Base-by-base conservation (phyloP, 2,113 vertebrate species). In the Bagarius yarrelli region DNA sequence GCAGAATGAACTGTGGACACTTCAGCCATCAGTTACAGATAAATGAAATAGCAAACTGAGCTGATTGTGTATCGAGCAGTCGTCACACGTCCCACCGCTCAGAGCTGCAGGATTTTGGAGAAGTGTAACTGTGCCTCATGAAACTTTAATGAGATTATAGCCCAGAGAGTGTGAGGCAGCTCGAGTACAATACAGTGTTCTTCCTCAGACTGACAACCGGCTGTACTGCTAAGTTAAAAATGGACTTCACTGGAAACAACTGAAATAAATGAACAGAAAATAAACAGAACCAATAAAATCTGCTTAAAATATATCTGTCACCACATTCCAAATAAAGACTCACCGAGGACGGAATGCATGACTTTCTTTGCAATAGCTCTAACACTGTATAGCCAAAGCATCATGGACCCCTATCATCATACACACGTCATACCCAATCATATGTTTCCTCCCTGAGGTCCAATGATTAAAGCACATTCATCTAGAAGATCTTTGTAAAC, bases 221-320 rank as follows among this genome's bases (percentile, higher is more conserved):
- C n/a, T 15, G 19, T 34, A 55, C 25, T n/a, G 63, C 60, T 76
- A 32, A 79, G 77, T 77, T 76, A 80, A 79, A 71, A 5, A 50
- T 23, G 9, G 40, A 57, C 23, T 23, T 11, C 11, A 60, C 19
- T 53, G 16, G 12, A 27, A 34, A 53, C n/a, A n/a, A 27, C 3
- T 70, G 32, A 55, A 15, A 23, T 40, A 23, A 27, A 19, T 40
- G 55, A 80, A 59, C 53, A 47, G 23, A 71, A 67, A 47, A 23
- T 30, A 53, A 79, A 59, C 9, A 30, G 34, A 44, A 69, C 15
- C 47, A n/a, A 13, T 80, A 32, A 32, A 67, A 71, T 23, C 30
- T 36, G 23, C 36, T 23, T 15, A 30, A 44, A 76, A 34, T 34
- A 52, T 19, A 12, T 8, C 25, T 30, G 56, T 23, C 30, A 56